phyloP scores from a whole-genome alignment of 1,140 invertebrate genomes.

The Acromyrmex echinatior region DNA sequence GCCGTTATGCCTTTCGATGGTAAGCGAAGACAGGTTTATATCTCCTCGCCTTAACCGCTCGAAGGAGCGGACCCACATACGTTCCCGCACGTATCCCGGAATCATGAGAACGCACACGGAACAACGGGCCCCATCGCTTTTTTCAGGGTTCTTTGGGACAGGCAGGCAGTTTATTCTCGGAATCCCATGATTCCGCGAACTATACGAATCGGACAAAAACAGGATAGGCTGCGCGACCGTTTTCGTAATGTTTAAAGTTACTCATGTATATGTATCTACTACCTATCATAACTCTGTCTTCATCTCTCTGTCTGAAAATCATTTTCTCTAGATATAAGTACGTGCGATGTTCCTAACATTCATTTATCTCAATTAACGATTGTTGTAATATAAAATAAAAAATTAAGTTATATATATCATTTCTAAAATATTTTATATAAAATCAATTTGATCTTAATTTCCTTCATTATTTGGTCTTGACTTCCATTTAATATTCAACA shows the following conservation, averaged over 20 bases:
- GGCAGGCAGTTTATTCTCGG: constrained; percentile 9
- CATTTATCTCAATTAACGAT: background rate
- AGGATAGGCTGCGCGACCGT: background rate
- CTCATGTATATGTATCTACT: background rate
- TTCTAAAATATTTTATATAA: background rate
- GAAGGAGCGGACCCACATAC: constrained; percentile 37
- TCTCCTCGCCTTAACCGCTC: constrained; percentile 60
- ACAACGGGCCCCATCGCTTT: background rate
- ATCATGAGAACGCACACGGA: constrained; percentile 54
- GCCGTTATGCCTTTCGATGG: constrained; percentile 72
- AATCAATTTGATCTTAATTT: background rate
- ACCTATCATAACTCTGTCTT: background rate
- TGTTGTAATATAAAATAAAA: constrained; percentile 13
- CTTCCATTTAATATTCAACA: background rate
- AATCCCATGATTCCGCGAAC: constrained; percentile 31
- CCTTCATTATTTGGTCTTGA: background rate
- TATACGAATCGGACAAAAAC: constrained; percentile 24
- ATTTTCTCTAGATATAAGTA: background rate
- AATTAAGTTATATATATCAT: background rate
- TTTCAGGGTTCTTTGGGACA: constrained; percentile 13
- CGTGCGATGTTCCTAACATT: background rate
- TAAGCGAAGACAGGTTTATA: constrained; percentile 78
- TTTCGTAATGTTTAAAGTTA: constrained; percentile 3
- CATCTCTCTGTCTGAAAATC: background rate
- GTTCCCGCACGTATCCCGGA: constrained; percentile 37